phyloP scores from a whole-genome alignment of 2,113 vertebrate genomes.

The Melanotaenia duboulayi region DNA sequence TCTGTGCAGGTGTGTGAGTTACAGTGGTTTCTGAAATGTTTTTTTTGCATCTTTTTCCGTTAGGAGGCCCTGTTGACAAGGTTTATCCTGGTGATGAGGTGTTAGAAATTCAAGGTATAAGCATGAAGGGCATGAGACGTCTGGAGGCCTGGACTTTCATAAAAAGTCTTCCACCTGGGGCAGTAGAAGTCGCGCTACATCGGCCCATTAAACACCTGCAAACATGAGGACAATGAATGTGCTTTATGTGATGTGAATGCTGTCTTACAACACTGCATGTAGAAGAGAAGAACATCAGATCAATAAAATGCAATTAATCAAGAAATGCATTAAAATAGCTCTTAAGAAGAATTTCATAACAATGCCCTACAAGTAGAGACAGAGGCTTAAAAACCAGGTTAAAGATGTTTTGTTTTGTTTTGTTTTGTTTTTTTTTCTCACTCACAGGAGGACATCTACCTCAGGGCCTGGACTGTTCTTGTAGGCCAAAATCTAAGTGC shows the following conservation, averaged over 20 bases:
- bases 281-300: conserved; percentile 2
- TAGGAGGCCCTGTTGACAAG: conserved; percentile 80
- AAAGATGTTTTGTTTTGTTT: conserved; percentile 25
- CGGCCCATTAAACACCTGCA: conserved; percentile 51
- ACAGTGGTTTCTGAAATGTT: background rate
- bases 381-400: background rate
- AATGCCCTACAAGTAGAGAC: background rate
- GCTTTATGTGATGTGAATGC: background rate
- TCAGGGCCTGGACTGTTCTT: conserved; percentile 40
- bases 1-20: no score
- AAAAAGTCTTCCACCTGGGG: conserved; percentile 76
- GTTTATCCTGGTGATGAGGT: conserved; percentile 81
- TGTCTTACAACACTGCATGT: background rate
- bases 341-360: background rate
- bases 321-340: background rate
- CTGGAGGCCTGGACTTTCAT: conserved; percentile 83
- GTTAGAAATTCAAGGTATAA: conserved; percentile 74
- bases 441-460: conserved; percentile 61
- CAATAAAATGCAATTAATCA: background rate
- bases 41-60: background rate
- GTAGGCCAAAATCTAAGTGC: conserved; percentile 7
- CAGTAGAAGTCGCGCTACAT: conserved; percentile 77
- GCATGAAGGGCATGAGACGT: conserved; percentile 75
- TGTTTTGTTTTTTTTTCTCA: background rate
- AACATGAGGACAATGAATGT: conserved; percentile 32